Evolutionary conservation across 2,888 invertebrate species (phyloP).

Genomic region (Lycia hirtaria): DNA sequence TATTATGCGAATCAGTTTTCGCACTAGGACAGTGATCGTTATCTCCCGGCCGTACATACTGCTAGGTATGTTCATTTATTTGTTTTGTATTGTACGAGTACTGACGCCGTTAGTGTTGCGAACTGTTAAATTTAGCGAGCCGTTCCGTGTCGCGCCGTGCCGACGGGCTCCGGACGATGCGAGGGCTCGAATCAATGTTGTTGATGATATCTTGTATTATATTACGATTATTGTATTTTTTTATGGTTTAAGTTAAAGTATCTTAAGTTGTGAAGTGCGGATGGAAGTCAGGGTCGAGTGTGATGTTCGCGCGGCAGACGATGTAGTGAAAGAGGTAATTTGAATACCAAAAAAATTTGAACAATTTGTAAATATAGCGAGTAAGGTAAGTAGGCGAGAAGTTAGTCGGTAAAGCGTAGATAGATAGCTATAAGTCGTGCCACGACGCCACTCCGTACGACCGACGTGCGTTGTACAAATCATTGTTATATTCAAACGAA

Average conservation of each 20-base stretch:
- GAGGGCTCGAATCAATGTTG: conserved; percentile 76
- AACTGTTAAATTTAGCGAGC: conserved; percentile 69
- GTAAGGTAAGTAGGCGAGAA: conserved; percentile 72
- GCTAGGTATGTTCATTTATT: conserved; percentile 80
- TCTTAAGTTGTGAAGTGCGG: conserved; percentile 76
- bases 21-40: conserved; percentile 78
- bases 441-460: conserved; percentile 79
- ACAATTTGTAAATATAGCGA: conserved; percentile 84
- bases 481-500: conserved; percentile 82
- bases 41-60: conserved; percentile 76
- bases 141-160: conserved; percentile 38
- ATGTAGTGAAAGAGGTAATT: conserved; percentile 79
- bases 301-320: conserved; percentile 68
- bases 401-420: conserved; percentile 74
- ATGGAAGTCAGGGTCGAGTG: conserved; percentile 66
- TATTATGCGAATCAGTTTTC: conserved; percentile 65
- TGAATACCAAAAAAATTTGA: conserved; percentile 85
- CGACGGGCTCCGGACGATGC: conserved; percentile 9
- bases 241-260: conserved; percentile 81
- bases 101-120: conserved; percentile 75
- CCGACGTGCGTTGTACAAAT: conserved; percentile 84
- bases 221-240: conserved; percentile 83
- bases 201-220: conserved; percentile 81
- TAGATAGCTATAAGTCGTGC: conserved; percentile 81
- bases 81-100: conserved; percentile 72